Evolutionary conservation across 2,113 vertebrate genomes (phyloP).

Genomic region (Microcebus tavaratra): DNA sequence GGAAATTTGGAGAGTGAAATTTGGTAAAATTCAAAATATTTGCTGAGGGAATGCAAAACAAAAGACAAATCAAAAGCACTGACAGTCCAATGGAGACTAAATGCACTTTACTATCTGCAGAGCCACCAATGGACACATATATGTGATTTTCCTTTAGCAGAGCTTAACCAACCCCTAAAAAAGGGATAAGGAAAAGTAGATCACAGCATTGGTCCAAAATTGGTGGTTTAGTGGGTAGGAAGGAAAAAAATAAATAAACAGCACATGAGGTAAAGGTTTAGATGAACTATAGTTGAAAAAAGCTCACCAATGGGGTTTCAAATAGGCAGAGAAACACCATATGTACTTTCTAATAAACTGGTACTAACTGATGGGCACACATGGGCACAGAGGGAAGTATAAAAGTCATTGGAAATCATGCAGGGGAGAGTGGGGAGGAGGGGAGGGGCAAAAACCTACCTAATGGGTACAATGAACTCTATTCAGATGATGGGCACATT

Average conservation of each 20-base stretch:
- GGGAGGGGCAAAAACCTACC: too few species aligned
- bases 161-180: background rate
- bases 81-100: background rate
- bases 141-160: background rate
- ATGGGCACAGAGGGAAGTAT: too few species aligned
- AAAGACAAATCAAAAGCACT: background rate
- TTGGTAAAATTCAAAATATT: background rate
- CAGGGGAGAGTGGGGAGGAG: too few species aligned
- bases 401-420: too few species aligned
- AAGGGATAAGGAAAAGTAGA: background rate
- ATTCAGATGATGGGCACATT: too few species aligned
- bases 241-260: background rate
- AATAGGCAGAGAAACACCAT: background rate
- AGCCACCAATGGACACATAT: background rate
- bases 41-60: background rate
- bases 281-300: background rate
- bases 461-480: too few species aligned
- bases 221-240: background rate
- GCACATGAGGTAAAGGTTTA: background rate
- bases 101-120: background rate
- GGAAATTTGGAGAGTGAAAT: background rate
- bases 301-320: background rate
- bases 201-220: background rate
- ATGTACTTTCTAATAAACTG: background rate
- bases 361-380: too few species aligned